Base-by-base conservation (phyloP, 1,140 invertebrate genomes). In the Rhizoglyphus robini region DNA sequence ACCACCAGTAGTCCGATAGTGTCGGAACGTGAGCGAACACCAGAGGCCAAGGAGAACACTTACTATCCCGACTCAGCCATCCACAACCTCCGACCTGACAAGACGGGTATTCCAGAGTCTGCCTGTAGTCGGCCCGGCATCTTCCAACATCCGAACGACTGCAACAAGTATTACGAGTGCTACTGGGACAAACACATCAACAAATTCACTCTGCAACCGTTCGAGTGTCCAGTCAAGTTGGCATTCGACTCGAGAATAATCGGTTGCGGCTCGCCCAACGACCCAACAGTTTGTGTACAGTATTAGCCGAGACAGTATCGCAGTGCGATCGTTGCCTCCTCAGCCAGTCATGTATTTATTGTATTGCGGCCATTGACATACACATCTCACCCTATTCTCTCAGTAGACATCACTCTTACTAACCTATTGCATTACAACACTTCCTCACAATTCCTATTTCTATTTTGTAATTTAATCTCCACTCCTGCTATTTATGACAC, bases 81-180 rank as follows among this genome's bases (percentile, higher is more conserved):
- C 58, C 23, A 54, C 20, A 46, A 23, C 48, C 18, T 27, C 31
- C 51, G 64, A 59, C 29, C 38, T 38, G 36, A 64, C 31, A 49
- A 60, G 65, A 57, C 38, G 32, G 62, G 57, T 41, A 31, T 71
- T 51, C 66, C 68, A 54, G 63, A 69, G 67, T 59, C 66, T 60
- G 82, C 86, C 30, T 90, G 87, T 72, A 82, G 86, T 66, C 78
- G 87, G 71, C 81, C 86, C 4, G 88, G 88, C 71, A 78, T 90
- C 0, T 90, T 90, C 78, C 79, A 86, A 72, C 87, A 89, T 73
- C 88, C 88, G 0, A 83, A 83, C 62, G 81, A 85, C 65, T 89
- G 88, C 72, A 87, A 88, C 71, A 88, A 88, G 72, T 90, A 89
- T 77, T 90, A 88, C 71, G 82, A 86, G 34, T 90, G 88, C 72